phyloP scores from a whole-genome alignment of 2,797 vertebrate species.

The Margarornis squamiger region DNA sequence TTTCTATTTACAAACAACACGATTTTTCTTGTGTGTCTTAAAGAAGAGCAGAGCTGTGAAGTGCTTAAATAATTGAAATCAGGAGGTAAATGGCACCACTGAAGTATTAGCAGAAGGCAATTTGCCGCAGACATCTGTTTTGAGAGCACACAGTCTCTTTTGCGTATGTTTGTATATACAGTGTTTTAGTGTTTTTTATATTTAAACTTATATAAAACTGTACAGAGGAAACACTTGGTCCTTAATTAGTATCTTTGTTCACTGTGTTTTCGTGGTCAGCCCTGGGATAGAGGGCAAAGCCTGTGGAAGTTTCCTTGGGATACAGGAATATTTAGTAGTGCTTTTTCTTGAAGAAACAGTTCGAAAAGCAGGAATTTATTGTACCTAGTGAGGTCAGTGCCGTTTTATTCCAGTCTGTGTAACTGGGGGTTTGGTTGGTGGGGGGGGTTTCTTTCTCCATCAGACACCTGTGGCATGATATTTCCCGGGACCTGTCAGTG shows the following conservation, averaged over 20 bases:
- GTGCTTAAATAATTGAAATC: not conserved
- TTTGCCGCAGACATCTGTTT: not conserved
- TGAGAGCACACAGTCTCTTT: not conserved
- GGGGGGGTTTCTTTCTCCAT: too few species aligned
- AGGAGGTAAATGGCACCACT: not conserved
- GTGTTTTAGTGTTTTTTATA: not conserved
- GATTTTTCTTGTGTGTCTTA: not conserved
- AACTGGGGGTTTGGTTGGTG: too few species aligned
- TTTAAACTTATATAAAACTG: not conserved
- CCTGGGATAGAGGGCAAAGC: not conserved
- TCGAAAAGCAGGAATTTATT: not conserved
- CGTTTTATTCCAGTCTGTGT: too few species aligned
- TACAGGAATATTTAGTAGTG: accelerated
- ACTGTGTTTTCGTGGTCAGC: not conserved
- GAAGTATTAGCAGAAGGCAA: not conserved
- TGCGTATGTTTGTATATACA: not conserved
- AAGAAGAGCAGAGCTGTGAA: not conserved
- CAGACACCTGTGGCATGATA: too few species aligned
- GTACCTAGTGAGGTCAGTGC: accelerated
- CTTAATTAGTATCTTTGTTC: not conserved
- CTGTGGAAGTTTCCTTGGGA: not conserved
- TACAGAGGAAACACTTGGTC: not conserved
- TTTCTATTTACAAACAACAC: not conserved
- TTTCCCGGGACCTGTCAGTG: too few species aligned
- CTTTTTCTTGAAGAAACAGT: not conserved